Base-by-base conservation (phyloP, 2,797 vertebrate species). In the Dallia pectoralis region DNA sequence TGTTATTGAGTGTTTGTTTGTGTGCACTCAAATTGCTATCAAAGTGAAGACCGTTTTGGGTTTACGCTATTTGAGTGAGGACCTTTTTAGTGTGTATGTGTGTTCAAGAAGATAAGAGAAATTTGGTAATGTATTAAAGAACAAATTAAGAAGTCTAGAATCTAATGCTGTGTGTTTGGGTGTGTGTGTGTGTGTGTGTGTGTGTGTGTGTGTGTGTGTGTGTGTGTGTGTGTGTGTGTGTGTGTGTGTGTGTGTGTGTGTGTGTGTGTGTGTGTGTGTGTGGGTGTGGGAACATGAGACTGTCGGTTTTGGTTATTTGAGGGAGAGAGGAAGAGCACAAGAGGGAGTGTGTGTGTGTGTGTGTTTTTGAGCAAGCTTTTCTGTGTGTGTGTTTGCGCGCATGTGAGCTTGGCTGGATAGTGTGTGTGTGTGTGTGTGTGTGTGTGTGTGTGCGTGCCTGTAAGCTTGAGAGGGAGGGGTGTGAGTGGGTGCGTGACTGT, bases 261-360 rank as follows among this genome's bases (percentile, higher is more conserved):
- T 75, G 77, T 30, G 81, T 71, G 75, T 77, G 77, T 80, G 77
- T 84, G 75, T 72, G 72, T 5, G 79, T 56, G 56, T 77, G 80
- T 67, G 79, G 83, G 78, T 76, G 74, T 77, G 75, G 83, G 84
- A 84, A 87, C 79, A 84, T 69, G 84, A 82, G 85, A 74, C 75
- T 87, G 86, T 83, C 85, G 82, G 87, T 79, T 44, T 85, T 88
- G 87, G 84, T 84, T 88, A 83, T 81, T 79, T 77, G 44, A 72
- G 71, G 81, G 78, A 74, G 80, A 79, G 75, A 82, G 84, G 83
- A 87, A 84, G 22, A 27, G 64, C 44, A 64, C 29, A 49, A 11
- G 79, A 36, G 75, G 36, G 68, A 56, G 69, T 73, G 71, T 49
- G 75, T 70, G 47, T 47, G 64, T 56, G 22, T 76, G 84, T 27